A percentile compares a stretch with the other conserved stretches of the same genome.
Evolutionary conservation across 1,140 invertebrate genomes (phyloP).

Genomic region (Uloborus diversus): DNA sequence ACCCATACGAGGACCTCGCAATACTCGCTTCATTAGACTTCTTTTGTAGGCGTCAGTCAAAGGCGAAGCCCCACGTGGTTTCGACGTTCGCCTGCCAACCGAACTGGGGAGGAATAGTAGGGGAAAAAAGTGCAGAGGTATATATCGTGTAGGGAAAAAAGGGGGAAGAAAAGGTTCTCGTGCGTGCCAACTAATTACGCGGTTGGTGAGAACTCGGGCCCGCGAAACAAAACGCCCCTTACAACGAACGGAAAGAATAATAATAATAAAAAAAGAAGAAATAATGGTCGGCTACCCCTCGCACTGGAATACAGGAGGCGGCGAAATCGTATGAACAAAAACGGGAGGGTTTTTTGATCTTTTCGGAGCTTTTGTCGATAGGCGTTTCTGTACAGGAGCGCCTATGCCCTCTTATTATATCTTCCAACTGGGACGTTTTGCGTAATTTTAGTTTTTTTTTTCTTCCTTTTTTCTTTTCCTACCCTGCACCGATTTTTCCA

Average conservation of each 20-base stretch:
- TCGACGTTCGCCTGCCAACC: conserved; percentile 11
- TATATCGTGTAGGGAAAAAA: background rate
- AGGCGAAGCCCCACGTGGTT: conserved; percentile 47
- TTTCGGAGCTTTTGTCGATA: too few relatives aligned
- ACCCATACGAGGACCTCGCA: too few relatives aligned
- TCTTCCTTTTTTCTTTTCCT: too few relatives aligned
- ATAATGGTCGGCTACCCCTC: background rate
- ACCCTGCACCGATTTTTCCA: too few relatives aligned
- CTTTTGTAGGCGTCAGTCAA: conserved; percentile 43
- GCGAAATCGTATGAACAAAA: conserved; percentile 11
- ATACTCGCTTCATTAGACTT: conserved; percentile 39
- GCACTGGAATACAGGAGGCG: conserved; percentile 18
- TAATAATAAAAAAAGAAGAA: conserved; percentile 8
- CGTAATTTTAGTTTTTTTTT: too few relatives aligned
- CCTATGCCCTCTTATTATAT: too few relatives aligned
- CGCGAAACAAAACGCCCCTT: conserved; percentile 44
- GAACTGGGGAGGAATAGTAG: background rate
- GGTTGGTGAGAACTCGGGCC: conserved; percentile 38
- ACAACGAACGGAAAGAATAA: background rate
- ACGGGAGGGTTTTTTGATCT: background rate
- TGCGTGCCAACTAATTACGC: conserved; percentile 50
- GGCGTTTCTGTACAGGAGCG: too few relatives aligned
- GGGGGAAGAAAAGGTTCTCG: background rate
- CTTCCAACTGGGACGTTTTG: too few relatives aligned
- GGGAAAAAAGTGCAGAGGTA: conserved; percentile 1